phyloP scores from a whole-genome alignment of 2,888 invertebrate species.

The Drosophila kanekoi region DNA sequence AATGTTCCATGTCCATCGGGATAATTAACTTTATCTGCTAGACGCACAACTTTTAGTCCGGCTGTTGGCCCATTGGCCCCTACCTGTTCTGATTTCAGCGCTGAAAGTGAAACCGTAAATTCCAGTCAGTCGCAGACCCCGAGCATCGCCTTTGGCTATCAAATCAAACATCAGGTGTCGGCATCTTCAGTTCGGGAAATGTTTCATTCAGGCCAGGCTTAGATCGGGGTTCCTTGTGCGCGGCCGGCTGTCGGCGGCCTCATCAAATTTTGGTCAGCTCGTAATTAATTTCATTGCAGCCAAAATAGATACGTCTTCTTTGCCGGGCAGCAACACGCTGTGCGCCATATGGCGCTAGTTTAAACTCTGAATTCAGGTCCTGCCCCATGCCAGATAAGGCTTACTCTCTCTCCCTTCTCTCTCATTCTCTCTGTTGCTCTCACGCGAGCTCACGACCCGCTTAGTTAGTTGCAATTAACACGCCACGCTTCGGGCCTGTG shows the following conservation, averaged over 20 bases:
- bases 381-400: conserved; percentile 45
- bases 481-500: conserved; percentile 79
- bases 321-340: conserved; percentile 35
- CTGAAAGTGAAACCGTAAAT: conserved; percentile 83
- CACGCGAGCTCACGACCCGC: conserved; percentile 30
- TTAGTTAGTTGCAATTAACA: conserved; percentile 83
- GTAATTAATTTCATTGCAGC: conserved; percentile 76
- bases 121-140: conserved; percentile 24
- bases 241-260: conserved; percentile 51
- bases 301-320: conserved; percentile 78
- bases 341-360: conserved; percentile 69
- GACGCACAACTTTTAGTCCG: conserved; percentile 61
- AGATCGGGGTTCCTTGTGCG: neutral
- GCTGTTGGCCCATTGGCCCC: conserved; percentile 33
- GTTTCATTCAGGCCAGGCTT: conserved; percentile 39
- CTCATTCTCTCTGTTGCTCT: neutral
- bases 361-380: conserved; percentile 22
- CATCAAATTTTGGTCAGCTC: conserved; percentile 70
- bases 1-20: conserved; percentile 42
- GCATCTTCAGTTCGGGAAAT: conserved; percentile 42
- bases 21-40: conserved; percentile 76
- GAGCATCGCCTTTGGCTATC: conserved; percentile 49
- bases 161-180: conserved; percentile 82
- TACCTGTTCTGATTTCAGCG: conserved; percentile 83
- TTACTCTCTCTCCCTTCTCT: neutral